Conservation (phyloP, 2,888 invertebrate genomes). For the Cactoblastis cactorum region DNA sequence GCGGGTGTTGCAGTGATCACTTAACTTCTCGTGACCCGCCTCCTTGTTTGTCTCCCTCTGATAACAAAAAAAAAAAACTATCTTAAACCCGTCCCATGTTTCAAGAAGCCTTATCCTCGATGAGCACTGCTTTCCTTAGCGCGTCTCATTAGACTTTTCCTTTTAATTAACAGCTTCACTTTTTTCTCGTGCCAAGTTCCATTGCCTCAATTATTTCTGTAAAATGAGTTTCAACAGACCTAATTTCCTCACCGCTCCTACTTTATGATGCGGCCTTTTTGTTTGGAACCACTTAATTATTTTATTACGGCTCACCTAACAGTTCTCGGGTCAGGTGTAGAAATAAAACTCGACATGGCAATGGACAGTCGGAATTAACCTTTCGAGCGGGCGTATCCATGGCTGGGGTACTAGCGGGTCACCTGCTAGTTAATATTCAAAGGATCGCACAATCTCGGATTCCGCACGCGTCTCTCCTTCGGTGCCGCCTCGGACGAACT, state of each 20-base stretch:
- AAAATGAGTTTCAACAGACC: conserved; percentile 24
- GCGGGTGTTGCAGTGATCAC: too few relatives aligned
- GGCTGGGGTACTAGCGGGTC: conserved; percentile 63
- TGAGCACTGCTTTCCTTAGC: conserved; percentile 20
- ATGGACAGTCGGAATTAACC: conserved; percentile 59
- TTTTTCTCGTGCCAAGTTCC: conserved; percentile 34
- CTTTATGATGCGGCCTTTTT: conserved; percentile 4
- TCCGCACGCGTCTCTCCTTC: conserved; percentile 60
- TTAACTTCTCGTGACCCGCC: too few relatives aligned
- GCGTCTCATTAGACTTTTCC: conserved; percentile 22
- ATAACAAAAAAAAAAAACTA: too few relatives aligned
- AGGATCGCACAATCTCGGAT: conserved; percentile 68
- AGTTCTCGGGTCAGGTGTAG: conserved; percentile 33
- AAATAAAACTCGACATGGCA: conserved; percentile 43
- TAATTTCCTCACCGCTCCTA: conserved; percentile 10
- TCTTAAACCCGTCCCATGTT: conserved; percentile 24
- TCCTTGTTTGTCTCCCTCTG: too few relatives aligned
- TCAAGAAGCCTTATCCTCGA: conserved; percentile 25
- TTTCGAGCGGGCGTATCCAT: conserved; percentile 54
- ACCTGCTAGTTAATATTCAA: conserved; percentile 75
- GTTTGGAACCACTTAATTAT: conserved; percentile 9
- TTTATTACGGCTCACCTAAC: conserved; percentile 19
- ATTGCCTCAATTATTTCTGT: conserved; percentile 34
- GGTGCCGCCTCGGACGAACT: conserved; percentile 39
- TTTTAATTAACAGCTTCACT: conserved; percentile 52